Conservation (phyloP, 1,140 invertebrate species). For the Atta colombica region DNA sequence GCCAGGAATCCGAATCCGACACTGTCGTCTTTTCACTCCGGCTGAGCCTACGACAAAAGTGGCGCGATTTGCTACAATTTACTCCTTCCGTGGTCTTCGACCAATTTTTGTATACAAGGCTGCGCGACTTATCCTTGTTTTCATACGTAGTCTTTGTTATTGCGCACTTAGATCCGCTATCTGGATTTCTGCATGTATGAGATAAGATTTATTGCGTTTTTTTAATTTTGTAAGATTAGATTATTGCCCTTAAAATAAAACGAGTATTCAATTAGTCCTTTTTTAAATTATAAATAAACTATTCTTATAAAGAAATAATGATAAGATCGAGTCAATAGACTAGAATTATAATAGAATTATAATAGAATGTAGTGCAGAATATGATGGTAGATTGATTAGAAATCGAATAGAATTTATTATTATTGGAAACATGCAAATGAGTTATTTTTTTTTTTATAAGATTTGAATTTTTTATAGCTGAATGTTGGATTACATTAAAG, state of each 20-base stretch:
- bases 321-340: background rate
- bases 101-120: background rate
- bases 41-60: background rate
- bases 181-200: background rate
- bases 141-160: background rate
- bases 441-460: background rate
- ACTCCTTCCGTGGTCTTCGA: background rate
- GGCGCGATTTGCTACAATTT: conserved; percentile 13
- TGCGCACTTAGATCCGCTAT: background rate
- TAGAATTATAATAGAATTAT: background rate
- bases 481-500: background rate
- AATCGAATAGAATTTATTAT: background rate
- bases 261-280: too few species aligned
- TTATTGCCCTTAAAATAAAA: too few species aligned
- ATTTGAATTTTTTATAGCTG: background rate
- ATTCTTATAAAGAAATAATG: background rate
- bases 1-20: conserved; percentile 16
- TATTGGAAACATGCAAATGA: background rate
- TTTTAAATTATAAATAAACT: too few species aligned
- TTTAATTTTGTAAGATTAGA: too few species aligned
- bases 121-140: background rate
- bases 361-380: background rate
- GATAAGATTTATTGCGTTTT: too few species aligned
- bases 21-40: background rate
- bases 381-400: background rate